phyloP scores from a whole-genome alignment of 2,888 invertebrate species.

The Gasteruption jaculator region DNA sequence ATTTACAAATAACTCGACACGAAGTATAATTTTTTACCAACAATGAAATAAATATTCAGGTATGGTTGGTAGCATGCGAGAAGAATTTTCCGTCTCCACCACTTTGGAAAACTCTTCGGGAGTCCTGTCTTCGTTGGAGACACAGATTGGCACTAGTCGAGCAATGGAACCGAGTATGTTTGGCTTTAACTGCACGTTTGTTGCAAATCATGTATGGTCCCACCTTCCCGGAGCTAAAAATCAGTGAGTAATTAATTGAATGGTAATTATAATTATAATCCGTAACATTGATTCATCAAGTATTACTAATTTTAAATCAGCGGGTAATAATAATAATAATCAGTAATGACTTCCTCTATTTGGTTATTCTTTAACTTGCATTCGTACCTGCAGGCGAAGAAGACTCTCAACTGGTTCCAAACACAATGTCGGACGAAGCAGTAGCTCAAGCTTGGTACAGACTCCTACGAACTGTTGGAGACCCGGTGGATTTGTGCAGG shows the following conservation, averaged over 20 bases:
- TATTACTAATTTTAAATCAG: background rate
- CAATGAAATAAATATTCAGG: too few species aligned
- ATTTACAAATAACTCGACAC: background rate
- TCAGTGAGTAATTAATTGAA: constrained; percentile 57
- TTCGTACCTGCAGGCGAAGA: constrained; percentile 79
- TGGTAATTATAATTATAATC: background rate
- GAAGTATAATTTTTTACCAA: constrained; percentile 14
- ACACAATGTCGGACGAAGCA: constrained; percentile 82
- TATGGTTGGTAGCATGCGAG: constrained; percentile 71
- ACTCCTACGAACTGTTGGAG: constrained; percentile 88
- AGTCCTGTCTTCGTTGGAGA: constrained; percentile 90
- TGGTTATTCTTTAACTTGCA: too few species aligned
- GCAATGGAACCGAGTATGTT: constrained; percentile 92
- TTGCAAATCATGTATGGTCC: constrained; percentile 87
- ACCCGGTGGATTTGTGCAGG: constrained; percentile 87
- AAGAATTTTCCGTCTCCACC: constrained; percentile 92
- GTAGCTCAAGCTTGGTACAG: constrained; percentile 96
- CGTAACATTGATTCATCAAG: background rate
- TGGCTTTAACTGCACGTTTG: constrained; percentile 80
- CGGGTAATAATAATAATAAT: background rate
- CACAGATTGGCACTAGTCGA: constrained; percentile 89
- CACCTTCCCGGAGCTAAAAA: constrained; percentile 73
- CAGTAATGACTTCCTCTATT: background rate
- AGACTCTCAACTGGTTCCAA: constrained; percentile 75
- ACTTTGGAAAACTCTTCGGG: constrained; percentile 90